These are phyloP conservation scores for Amphibalanus amphitrite DNA, from an alignment of 1,140 invertebrate genomes.

Conservation along the genomic window DNA sequence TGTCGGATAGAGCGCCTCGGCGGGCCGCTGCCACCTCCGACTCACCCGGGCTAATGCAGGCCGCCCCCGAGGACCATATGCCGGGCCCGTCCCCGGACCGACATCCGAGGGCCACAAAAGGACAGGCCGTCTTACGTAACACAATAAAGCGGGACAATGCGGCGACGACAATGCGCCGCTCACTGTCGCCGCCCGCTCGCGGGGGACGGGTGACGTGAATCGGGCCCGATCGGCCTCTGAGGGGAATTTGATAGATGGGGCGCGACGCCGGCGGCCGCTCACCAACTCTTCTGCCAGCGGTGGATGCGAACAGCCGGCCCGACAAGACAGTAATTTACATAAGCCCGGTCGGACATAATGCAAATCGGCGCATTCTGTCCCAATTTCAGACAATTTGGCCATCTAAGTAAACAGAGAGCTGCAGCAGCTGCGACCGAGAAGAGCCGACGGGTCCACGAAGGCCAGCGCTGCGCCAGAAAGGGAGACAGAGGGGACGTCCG, in stretches of 20 bases:
- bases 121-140: background rate
- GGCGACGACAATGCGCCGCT: background rate
- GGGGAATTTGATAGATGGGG: background rate
- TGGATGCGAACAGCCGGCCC: background rate
- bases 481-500: background rate
- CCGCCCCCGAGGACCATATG: too few species aligned
- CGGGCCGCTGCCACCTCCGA: background rate
- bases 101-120: background rate
- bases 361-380: constrained; percentile 1
- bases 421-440: background rate
- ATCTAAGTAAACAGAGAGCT: background rate
- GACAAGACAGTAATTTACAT: background rate
- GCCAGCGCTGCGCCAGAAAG: background rate
- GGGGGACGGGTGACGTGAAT: background rate
- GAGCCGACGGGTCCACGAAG: background rate
- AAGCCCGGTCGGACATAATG: background rate
- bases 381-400: constrained; percentile 1
- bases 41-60: background rate
- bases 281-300: background rate
- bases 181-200: background rate
- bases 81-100: background rate
- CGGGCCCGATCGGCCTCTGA: background rate
- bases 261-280: too few species aligned
- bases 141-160: background rate
- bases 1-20: too few species aligned